Base-by-base conservation (phyloP, 2,113 vertebrate species). In the Madoqua kirkii region DNA sequence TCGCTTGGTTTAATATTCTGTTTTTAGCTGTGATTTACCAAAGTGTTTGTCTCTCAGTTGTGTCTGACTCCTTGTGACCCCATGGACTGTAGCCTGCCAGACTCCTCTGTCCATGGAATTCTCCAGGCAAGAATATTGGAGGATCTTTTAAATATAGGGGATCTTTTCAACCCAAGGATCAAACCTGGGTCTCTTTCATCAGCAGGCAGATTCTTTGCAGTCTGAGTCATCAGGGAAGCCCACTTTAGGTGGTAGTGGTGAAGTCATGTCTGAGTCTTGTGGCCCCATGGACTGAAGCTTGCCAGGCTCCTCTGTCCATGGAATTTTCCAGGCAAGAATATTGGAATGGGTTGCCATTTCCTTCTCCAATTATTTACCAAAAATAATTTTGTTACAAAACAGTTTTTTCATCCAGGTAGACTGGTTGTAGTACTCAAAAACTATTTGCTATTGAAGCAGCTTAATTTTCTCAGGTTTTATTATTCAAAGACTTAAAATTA, bases 1-100 rank as follows among this genome's bases (percentile, higher is more conserved):
- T 93, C 7, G 29, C 82, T n/a, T 86, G 48, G 15, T 87, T 95
- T 90, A 52, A 31, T 95, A 90, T 90, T 95, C 87, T 92, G 33
- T 67, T 87, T 95, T 88, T 74, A 59, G 25, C 43, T 74, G 23
- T 50, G 3, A 36, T 50, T 92, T 79, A n/a, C 10, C 55, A 89
- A 76, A 76, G 71, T 25, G 23, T 71, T 71, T 71, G 19, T 40
- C 0, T 0, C n/a, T 40, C 67, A 40, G n/a, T 23, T 71, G 67
- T 71, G 19, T 71, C 67, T 11, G 2, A 40, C 2, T 71, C n/a
- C 36, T 71, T 40, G 67, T 71, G 67, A 71, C n/a, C 19, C 64
- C n/a, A 40, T 40, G 67, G 67, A 36, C 67, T 71, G 19, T 71
- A 71, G 67, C 19, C 5, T 71, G 67, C 67, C n/a, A 40, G n/a